Evolutionary conservation across 2,797 vertebrate species (phyloP).

Genomic region (Hyperoplus immaculatus): DNA sequence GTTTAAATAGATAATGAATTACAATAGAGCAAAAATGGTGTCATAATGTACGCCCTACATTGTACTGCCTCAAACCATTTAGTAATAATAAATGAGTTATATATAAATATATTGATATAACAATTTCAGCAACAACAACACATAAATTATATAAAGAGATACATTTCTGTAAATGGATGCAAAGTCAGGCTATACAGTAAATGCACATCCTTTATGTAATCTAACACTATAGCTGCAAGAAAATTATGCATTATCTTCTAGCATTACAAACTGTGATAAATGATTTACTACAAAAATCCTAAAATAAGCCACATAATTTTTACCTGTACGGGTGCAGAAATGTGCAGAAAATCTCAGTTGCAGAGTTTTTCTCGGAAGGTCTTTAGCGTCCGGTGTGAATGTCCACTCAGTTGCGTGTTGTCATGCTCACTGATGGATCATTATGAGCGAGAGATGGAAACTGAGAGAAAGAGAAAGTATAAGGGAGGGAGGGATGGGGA

Average conservation of each 20-base stretch:
- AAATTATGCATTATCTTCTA: neutral
- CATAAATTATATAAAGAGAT: neutral
- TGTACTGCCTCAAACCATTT: neutral
- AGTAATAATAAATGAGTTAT: neutral
- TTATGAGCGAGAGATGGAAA: slow-evolving; percentile 44
- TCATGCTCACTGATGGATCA: slow-evolving; percentile 69
- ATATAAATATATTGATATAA: no score
- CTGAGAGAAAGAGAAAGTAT: slow-evolving; percentile 26
- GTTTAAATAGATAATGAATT: neutral
- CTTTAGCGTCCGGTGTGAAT: slow-evolving; percentile 45
- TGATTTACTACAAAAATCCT: slow-evolving; percentile 15
- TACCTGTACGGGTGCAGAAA: slow-evolving; percentile 72
- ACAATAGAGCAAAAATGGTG: neutral
- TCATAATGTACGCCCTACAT: neutral
- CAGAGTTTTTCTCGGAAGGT: slow-evolving; percentile 40
- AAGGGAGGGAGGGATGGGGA: slow-evolving; percentile 31
- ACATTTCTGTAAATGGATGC: no score
- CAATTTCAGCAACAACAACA: neutral
- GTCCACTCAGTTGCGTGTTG: slow-evolving; percentile 71
- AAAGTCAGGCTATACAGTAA: neutral
- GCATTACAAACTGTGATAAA: neutral
- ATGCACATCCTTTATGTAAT: neutral
- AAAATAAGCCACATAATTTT: slow-evolving; percentile 30
- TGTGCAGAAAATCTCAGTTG: slow-evolving; percentile 52
- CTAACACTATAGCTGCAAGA: neutral